Evolutionary conservation across 1,140 invertebrate genomes (phyloP).

Genomic region (Hypsibius dujardini): DNA sequence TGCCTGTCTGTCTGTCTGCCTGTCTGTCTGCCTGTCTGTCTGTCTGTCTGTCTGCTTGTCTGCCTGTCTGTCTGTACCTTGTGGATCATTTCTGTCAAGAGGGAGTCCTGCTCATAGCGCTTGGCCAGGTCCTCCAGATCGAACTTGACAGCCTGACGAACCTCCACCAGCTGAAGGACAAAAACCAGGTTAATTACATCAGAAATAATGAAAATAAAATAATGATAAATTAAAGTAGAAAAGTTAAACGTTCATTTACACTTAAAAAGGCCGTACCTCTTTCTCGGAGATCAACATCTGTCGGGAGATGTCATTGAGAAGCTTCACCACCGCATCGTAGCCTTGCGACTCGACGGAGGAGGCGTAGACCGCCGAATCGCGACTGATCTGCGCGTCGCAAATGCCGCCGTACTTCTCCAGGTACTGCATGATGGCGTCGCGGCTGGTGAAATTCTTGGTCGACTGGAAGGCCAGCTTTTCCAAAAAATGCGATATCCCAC

Average conservation of each 20-base stretch:
- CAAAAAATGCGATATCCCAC: conserved; percentile 89
- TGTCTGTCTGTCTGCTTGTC: no score
- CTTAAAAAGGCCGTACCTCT: conserved; percentile 42
- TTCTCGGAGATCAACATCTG: conserved; percentile 58
- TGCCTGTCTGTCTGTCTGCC: no score
- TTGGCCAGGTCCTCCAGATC: conserved; percentile 76
- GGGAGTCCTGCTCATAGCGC: conserved; percentile 77
- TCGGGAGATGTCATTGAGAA: conserved; percentile 76
- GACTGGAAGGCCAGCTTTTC: conserved; percentile 92
- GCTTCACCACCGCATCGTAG: conserved; percentile 59
- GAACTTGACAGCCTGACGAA: conserved; percentile 58
- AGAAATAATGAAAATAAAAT: not conserved
- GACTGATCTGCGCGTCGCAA: conserved; percentile 74
- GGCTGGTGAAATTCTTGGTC: conserved; percentile 53
- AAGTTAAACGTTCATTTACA: not conserved
- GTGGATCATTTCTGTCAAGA: conserved; percentile 92
- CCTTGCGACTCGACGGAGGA: conserved; percentile 71
- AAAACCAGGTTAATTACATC: not conserved
- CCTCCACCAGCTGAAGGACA: conserved; percentile 41
- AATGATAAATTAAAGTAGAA: conserved; percentile 12
- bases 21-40: no score
- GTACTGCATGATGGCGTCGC: conserved; percentile 64
- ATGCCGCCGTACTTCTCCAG: conserved; percentile 88
- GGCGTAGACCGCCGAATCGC: conserved; percentile 90
- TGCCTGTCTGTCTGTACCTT: conserved; percentile 36